Evolutionary conservation across 2,797 vertebrate species (phyloP).

Genomic region (Chromis chromis): DNA sequence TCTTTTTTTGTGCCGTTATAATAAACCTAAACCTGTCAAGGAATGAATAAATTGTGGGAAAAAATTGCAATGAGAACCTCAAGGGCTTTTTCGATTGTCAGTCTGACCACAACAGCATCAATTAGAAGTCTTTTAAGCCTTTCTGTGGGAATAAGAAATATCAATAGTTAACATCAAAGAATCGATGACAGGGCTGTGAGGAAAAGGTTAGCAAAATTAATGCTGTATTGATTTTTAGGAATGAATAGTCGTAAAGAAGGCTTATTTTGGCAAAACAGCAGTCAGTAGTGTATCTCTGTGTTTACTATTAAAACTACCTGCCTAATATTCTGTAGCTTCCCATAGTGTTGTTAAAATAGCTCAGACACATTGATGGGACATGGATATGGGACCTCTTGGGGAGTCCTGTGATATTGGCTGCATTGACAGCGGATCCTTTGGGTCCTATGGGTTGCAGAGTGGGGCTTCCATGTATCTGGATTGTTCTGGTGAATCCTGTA

Average conservation of each 20-base stretch:
- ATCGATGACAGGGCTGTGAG: conserved; percentile 11
- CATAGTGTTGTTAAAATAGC: too few relatives aligned
- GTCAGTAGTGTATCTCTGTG: background rate
- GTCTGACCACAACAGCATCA: conserved; percentile 8
- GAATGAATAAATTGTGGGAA: background rate
- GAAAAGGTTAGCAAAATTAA: conserved; percentile 30
- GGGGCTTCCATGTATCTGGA: too few relatives aligned
- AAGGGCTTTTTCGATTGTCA: conserved; percentile 37
- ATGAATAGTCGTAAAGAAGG: background rate
- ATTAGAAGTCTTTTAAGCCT: conserved; percentile 30
- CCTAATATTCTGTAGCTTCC: too few relatives aligned
- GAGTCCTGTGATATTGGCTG: too few relatives aligned
- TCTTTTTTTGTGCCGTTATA: background rate
- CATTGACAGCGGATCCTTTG: too few relatives aligned
- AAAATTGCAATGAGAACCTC: background rate
- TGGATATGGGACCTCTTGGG: too few relatives aligned
- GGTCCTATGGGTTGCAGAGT: too few relatives aligned
- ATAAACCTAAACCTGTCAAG: conserved; percentile 21
- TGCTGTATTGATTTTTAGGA: conserved; percentile 37
- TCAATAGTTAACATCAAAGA: conserved; percentile 42
- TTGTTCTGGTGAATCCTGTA: too few relatives aligned
- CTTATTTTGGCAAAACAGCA: conserved; percentile 19
- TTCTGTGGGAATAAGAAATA: conserved; percentile 33
- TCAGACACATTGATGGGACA: too few relatives aligned
- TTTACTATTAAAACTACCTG: too few relatives aligned